Conservation (phyloP, 2,888 invertebrate genomes). For the Apomyelois bistriatella region DNA sequence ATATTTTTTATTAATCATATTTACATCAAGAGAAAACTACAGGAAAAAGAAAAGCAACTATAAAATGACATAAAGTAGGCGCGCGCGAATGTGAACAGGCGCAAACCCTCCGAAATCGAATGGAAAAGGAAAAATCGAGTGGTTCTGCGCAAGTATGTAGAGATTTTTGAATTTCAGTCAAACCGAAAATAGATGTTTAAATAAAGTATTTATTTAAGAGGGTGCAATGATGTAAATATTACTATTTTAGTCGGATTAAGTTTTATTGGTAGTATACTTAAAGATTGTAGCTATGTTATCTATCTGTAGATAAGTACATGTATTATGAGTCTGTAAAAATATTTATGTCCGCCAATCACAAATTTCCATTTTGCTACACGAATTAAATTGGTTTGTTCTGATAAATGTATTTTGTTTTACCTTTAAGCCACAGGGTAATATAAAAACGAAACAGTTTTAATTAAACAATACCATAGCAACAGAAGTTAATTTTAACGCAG, state of each 20-base stretch:
- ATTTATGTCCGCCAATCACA: constrained; percentile 25
- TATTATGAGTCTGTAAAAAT: constrained; percentile 32
- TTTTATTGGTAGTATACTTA: constrained; percentile 6
- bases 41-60: too few relatives aligned
- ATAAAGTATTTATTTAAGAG: constrained; percentile 20
- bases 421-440: background rate
- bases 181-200: background rate
- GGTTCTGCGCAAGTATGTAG: too few relatives aligned
- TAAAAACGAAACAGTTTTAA: constrained; percentile 13
- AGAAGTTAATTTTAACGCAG: constrained; percentile 16
- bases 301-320: background rate
- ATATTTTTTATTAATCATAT: too few relatives aligned
- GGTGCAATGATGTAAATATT: constrained; percentile 42
- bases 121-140: too few relatives aligned
- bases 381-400: constrained; percentile 43
- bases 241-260: constrained; percentile 22
- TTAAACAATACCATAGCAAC: constrained; percentile 16
- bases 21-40: too few relatives aligned
- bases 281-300: constrained; percentile 8
- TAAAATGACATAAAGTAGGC: too few relatives aligned
- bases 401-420: constrained; percentile 15
- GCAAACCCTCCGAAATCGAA: too few relatives aligned
- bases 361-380: constrained; percentile 29
- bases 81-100: too few relatives aligned
- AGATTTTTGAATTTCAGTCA: background rate